A percentile compares a stretch with the other conserved stretches of the same genome.
phyloP scores from a whole-genome alignment of 2,113 vertebrate genomes.

The Myiopsitta monachus region DNA sequence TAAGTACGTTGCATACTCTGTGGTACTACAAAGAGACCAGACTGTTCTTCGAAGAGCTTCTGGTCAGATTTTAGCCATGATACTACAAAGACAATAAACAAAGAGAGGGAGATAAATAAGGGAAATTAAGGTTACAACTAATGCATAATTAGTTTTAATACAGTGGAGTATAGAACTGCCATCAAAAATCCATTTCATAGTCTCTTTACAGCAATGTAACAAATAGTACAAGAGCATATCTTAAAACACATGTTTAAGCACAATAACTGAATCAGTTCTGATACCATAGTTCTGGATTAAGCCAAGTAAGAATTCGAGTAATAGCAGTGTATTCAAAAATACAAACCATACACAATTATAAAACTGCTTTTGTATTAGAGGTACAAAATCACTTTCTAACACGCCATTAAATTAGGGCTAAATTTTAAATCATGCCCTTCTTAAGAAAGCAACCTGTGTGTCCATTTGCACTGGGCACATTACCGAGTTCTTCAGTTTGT shows the following conservation, averaged over 20 bases:
- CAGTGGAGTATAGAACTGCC: background rate
- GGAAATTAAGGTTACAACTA: background rate
- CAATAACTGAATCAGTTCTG: background rate
- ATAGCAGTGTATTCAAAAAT: background rate
- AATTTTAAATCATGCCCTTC: background rate
- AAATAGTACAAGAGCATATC: background rate
- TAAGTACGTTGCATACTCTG: background rate
- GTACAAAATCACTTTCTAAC: background rate
- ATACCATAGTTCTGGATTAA: background rate
- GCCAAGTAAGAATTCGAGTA: background rate
- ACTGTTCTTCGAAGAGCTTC: background rate
- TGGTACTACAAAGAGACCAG: background rate
- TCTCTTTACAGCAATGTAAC: background rate
- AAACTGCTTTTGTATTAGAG: background rate
- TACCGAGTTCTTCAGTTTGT: background rate
- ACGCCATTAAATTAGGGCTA: background rate
- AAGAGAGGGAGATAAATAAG: background rate
- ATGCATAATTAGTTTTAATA: background rate
- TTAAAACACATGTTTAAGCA: background rate
- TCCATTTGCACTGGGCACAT: background rate
- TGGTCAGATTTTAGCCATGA: background rate
- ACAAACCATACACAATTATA: background rate
- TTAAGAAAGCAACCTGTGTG: background rate
- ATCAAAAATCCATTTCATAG: background rate
- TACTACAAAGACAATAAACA: background rate